Conservation (phyloP, 1,140 invertebrate species). For the fruit fly (Drosophila melanogaster) region DNA sequence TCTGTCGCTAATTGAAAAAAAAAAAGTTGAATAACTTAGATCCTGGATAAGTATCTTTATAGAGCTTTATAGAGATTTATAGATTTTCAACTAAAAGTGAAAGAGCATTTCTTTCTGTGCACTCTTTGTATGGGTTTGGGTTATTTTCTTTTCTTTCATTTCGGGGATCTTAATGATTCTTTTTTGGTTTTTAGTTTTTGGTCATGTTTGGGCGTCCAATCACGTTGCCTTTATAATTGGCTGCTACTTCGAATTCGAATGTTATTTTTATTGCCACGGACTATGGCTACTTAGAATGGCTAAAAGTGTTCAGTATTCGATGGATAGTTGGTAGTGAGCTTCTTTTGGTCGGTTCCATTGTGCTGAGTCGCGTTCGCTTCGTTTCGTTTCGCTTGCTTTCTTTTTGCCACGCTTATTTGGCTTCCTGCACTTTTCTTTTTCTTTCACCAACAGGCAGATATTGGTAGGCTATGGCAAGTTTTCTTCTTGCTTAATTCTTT, state of each 20-base stretch:
- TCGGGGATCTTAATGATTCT: conserved; percentile 22
- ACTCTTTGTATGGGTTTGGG: conserved; percentile 15
- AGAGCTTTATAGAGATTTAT: not conserved
- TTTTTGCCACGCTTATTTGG: conserved; percentile 62
- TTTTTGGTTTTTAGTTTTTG: conserved; percentile 26
- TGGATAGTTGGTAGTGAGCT: conserved; percentile 47
- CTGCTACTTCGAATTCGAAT: conserved; percentile 23
- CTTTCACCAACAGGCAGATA: conserved; percentile 47
- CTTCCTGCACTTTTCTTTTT: conserved; percentile 61
- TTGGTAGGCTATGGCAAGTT: conserved; percentile 44
- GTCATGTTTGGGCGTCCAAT: conserved; percentile 37
- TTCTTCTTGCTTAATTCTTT: conserved; percentile 60
- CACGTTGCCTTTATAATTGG: conserved; percentile 38
- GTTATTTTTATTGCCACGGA: conserved; percentile 40
- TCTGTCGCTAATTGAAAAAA: not conserved
- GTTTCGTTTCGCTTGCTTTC: conserved; percentile 69
- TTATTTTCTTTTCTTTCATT: conserved; percentile 26
- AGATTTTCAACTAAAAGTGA: no score
- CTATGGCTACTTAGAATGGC: conserved; percentile 43
- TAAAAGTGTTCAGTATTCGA: conserved; percentile 1
- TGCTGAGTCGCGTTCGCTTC: conserved; percentile 17
- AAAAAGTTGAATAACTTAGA: no score
- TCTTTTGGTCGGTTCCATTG: conserved; percentile 59
- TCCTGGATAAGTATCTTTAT: not conserved
- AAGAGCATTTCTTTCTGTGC: conserved; percentile 6